Evolutionary conservation across 2,797 vertebrate species (phyloP), one percentile per base, ranked within the genome.

Genomic region (Acanthis flammea): DNA sequence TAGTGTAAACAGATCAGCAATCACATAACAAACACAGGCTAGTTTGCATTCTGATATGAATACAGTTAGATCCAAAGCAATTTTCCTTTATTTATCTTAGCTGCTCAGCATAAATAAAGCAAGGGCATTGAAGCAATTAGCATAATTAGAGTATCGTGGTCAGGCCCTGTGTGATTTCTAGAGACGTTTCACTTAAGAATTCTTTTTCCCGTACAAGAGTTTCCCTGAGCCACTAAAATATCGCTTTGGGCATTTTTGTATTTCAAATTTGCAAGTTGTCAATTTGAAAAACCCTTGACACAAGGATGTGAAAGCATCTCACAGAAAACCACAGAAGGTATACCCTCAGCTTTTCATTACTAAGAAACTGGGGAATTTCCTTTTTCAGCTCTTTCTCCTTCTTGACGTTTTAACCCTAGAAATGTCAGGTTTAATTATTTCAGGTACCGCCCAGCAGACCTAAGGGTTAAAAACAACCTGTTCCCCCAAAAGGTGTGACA

Each of bases 61-160:
- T 99, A 99, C 98, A 99, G 99, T 99, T 99, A 98, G 99, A 99
- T 99, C 98, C 99, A 99, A 99, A 99, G 99, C 99, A 99, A 99
- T 99, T 99, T 99, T 98, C 99, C 99, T 99, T 99, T 99, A 99
- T 99, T 99, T 99, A 99, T 99, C 99, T 99, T 99, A 99, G 98
- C 98, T 98, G 98, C 98, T 98, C 98, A 98, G 98, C 99, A 99
- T 99, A 99, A 99, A 99, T 99, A 99, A 99, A 99, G 99, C 99
- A 99, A 99, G 99, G 99, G 98, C 99, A 99, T 99, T 99, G 98
- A 98, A 98, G 98, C 99, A 99, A 99, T 99, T 99, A 99, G 99
- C 99, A 99, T 99, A 99, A 99, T 99, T 99, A 99, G 98, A 99
- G 98, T 98, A 98, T 99, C 98, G 98, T 99, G 99, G 99, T 99